phyloP scores from a whole-genome alignment of 2,888 invertebrate species.

The Cataglyphis cursor region DNA sequence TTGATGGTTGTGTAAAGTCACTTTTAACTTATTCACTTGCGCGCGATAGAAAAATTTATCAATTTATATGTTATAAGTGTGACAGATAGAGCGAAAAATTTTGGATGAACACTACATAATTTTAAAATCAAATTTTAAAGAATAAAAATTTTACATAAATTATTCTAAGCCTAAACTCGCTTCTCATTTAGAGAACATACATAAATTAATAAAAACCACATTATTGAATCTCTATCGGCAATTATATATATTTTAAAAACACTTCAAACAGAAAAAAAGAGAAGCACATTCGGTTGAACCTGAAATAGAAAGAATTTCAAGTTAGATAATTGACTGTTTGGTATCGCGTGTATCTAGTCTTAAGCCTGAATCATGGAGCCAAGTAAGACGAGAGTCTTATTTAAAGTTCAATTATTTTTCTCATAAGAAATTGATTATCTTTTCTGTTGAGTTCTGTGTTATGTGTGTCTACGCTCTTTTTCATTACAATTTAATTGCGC shows the following conservation, averaged over 20 bases:
- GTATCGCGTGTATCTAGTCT: constrained; percentile 55
- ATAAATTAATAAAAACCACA: background rate
- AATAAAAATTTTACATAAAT: constrained; percentile 32
- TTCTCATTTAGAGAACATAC: background rate
- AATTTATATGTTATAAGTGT: background rate
- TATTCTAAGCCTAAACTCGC: background rate
- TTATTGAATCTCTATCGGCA: constrained; percentile 20
- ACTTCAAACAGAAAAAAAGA: constrained; percentile 4
- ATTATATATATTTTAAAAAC: constrained; percentile 35
- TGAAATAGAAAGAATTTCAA: constrained; percentile 61
- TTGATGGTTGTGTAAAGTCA: background rate
- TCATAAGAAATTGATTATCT: constrained; percentile 8
- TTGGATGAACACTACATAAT: constrained; percentile 9
- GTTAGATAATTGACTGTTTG: constrained; percentile 60
- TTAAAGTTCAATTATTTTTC: constrained; percentile 1
- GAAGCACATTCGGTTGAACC: constrained; percentile 48
- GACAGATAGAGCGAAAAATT: background rate
- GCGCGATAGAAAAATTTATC: constrained; percentile 9
- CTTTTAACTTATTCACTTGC: constrained; percentile 2
- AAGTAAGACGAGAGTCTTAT: constrained; percentile 8
- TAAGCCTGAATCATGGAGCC: constrained; percentile 23
- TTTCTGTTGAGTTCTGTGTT: constrained; percentile 35
- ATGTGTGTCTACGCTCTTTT: constrained; percentile 39
- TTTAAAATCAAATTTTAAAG: background rate
- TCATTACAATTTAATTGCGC: constrained; percentile 28